Conservation (phyloP, 2,888 invertebrate species). For the Chloroclystis v-ata region DNA sequence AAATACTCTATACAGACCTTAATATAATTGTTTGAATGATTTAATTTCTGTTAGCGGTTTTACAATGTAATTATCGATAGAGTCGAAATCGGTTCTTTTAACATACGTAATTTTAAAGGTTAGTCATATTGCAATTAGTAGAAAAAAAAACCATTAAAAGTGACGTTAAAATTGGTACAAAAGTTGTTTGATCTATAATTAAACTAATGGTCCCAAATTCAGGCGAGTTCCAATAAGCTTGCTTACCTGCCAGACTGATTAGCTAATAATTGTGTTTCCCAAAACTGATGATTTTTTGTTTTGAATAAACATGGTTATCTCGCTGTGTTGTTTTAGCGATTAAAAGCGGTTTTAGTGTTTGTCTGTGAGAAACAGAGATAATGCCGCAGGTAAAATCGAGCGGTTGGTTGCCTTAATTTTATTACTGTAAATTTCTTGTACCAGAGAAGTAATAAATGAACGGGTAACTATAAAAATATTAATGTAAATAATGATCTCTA, state of each 20-base stretch:
- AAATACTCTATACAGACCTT: too few relatives aligned
- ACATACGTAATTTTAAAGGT: conserved; percentile 8
- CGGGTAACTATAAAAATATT: too few relatives aligned
- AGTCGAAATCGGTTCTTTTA: too few relatives aligned
- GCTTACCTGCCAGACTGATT: conserved; percentile 61
- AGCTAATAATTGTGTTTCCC: conserved; percentile 52
- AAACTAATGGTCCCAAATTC: conserved; percentile 67
- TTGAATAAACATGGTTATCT: conserved; percentile 28
- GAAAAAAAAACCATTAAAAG: conserved; percentile 18
- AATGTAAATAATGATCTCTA: too few relatives aligned
- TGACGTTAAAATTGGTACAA: conserved; percentile 42
- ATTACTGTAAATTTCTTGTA: too few relatives aligned
- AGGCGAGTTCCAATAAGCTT: conserved; percentile 55
- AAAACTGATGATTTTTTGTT: conserved; percentile 32
- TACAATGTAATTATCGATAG: too few relatives aligned
- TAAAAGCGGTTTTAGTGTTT: conserved; percentile 55
- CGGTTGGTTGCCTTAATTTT: too few relatives aligned
- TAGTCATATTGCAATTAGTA: conserved; percentile 20
- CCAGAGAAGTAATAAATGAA: too few relatives aligned
- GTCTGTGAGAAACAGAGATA: conserved; percentile 45
- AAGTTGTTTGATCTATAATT: conserved; percentile 68
- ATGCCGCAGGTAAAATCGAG: conserved; percentile 13
- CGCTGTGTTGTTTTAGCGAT: conserved; percentile 56
- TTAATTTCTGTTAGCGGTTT: neutral
- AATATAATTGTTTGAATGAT: too few relatives aligned